Base-by-base conservation (phyloP, 35 echinoderm and acorn worm species). In the Diadema setosum region DNA sequence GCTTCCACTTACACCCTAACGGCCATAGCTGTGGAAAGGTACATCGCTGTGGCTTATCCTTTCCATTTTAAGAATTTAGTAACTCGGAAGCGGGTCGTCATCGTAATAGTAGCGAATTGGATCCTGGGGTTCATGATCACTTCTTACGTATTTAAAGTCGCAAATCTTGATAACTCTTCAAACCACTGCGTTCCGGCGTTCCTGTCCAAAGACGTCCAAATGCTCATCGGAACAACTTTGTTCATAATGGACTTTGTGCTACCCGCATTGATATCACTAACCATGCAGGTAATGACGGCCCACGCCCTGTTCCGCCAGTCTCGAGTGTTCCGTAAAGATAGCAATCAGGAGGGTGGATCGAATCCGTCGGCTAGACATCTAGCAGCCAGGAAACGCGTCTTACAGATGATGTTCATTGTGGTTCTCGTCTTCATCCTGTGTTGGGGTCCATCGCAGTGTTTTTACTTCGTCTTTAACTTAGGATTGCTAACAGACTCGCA, bases 31-130 rank as follows among this genome's bases (percentile, higher is more conserved):
- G 30, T 56, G 5, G 93, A 95, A 37, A 35, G 93, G 5, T 95
- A 95, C 63, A 49, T 95, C 16, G 83, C 94, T 0, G 65, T 95
- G 55, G 82, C 80, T 14, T 73, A 88, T 65, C 94, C 94, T 26
- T 46, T 95, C 36, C 36, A 44, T 48, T 81, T 92, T 40, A 83
- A 70, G 70, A 75, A 81, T n/a, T 78, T 85, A 35, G 87, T 95
- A 33, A 92, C 70, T 24, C 69, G 29, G 15, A 33, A 36, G 9
- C 33, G 40, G 16, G 44, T 41, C 14, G 20, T 41, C 8, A 16
- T 78, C 35, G 39, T 25, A 14, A 39, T 78, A 33, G 24, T 78
- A 11, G 1, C 44, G 14, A 78, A 41, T 15, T 78, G 73, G 73
- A 44, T n/a, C 27, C 8, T 29, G 27, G 30, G 63, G 14, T 5